Conservation (phyloP, 2,888 invertebrate species). For the Macrostomum cliftonense region DNA sequence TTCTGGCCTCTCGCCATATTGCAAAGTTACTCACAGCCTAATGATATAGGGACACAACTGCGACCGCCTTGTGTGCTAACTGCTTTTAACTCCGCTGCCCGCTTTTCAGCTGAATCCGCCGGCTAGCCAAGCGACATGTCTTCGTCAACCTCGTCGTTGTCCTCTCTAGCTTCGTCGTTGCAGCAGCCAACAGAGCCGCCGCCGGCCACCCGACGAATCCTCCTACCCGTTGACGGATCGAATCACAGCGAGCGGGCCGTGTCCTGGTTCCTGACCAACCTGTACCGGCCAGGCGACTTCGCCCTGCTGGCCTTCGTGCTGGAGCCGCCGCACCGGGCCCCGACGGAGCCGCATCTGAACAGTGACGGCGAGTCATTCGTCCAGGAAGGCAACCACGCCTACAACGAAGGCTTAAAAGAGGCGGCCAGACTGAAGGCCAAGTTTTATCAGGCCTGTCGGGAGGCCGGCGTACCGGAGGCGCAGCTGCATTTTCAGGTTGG, state of each 20-base stretch:
- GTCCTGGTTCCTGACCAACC: slow-evolving; percentile 22
- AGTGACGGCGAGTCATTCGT: slow-evolving; percentile 11
- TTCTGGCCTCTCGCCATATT: no score
- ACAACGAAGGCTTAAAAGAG: slow-evolving; percentile 7
- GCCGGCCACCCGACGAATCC: slow-evolving; percentile 10
- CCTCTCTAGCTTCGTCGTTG: no score
- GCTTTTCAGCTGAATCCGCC: no score
- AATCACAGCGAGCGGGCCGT: slow-evolving; percentile 17
- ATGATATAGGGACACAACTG: no score
- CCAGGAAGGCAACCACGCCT: slow-evolving; percentile 10
- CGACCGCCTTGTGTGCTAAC: no score
- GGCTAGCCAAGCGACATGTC: no score
- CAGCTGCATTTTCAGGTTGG: no score
- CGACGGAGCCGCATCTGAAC: slow-evolving; percentile 13
- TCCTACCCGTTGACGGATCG: slow-evolving; percentile 17
- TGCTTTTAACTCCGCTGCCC: no score
- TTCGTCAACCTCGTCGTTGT: no score
- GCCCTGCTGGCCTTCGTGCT: slow-evolving; percentile 20
- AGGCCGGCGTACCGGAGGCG: slow-evolving; percentile 2
- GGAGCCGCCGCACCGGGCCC: slow-evolving; percentile 29
- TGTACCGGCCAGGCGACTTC: slow-evolving; percentile 19
- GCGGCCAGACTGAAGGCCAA: slow-evolving; percentile 9
- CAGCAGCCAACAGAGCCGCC: no score
- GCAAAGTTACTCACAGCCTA: no score
- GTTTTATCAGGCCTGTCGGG: slow-evolving; percentile 10